Conservation (phyloP, 2,888 invertebrate genomes). For the Clusia tigrina region DNA sequence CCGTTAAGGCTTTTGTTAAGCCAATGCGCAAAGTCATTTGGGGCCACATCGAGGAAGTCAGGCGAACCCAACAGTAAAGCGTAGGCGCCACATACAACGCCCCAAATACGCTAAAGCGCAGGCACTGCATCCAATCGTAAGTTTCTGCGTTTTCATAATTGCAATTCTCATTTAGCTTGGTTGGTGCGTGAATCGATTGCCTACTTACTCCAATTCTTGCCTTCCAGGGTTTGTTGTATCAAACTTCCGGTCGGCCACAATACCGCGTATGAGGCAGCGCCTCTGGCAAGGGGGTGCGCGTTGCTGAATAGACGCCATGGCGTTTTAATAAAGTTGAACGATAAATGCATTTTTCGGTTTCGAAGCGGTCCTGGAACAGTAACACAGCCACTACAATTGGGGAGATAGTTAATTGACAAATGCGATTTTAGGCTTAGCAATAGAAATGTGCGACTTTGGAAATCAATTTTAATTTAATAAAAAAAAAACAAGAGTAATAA, state of each 20-base stretch:
- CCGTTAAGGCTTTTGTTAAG: slow-evolving; percentile 78
- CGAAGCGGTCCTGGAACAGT: background rate
- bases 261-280: slow-evolving; percentile 72
- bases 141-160: slow-evolving; percentile 56
- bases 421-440: background rate
- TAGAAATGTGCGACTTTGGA: slow-evolving; percentile 12
- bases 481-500: too few species aligned
- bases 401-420: background rate
- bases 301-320: slow-evolving; percentile 36
- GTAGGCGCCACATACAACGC: slow-evolving; percentile 82
- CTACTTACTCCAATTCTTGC: slow-evolving; percentile 69
- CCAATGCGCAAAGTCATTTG: slow-evolving; percentile 74
- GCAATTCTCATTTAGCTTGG: slow-evolving; percentile 8
- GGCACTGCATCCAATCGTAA: slow-evolving; percentile 74
- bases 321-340: slow-evolving; percentile 36
- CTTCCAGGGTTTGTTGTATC: slow-evolving; percentile 75
- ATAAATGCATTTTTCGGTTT: slow-evolving; percentile 26
- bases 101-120: slow-evolving; percentile 79
- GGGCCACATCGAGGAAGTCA: slow-evolving; percentile 80
- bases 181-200: slow-evolving; percentile 2
- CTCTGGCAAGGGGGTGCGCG: slow-evolving; percentile 64
- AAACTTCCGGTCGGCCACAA: slow-evolving; percentile 80
- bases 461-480: background rate
- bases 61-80: slow-evolving; percentile 79
- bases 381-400: slow-evolving; percentile 14